Conservation (phyloP, 2,797 vertebrate species). For the Sebastes ruberrimus region DNA sequence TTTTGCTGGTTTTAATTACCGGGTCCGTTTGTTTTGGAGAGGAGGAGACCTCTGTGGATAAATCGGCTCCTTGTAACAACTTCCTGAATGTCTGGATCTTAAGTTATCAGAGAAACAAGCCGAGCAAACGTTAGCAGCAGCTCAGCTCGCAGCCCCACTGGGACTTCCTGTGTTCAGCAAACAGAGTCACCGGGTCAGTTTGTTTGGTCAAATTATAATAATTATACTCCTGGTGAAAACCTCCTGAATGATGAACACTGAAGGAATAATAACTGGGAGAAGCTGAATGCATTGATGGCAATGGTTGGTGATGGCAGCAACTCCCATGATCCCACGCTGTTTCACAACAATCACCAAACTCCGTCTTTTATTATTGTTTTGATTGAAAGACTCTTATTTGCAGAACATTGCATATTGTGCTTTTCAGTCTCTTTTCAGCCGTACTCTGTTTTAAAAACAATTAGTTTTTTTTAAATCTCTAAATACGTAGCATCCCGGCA, state of each 20-base stretch:
- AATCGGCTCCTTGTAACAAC: background rate
- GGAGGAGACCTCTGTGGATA: background rate
- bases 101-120: too few species aligned
- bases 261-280: background rate
- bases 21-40: background rate
- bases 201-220: too few species aligned
- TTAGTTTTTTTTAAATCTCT: background rate
- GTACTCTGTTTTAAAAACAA: background rate
- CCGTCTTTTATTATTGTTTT: too few species aligned
- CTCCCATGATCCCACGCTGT: background rate
- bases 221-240: background rate
- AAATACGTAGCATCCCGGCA: background rate
- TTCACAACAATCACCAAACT: background rate
- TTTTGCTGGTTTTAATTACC: background rate
- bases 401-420: background rate
- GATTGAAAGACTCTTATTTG: background rate
- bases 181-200: too few species aligned
- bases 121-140: too few species aligned
- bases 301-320: too few species aligned
- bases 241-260: background rate
- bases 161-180: too few species aligned
- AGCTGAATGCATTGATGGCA: background rate
- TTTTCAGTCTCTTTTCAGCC: background rate
- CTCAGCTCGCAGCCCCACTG: too few species aligned
- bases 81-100: background rate